Base-by-base conservation (phyloP, 53 echinoderm and acorn worm species). In the Echinometra lucunter region DNA sequence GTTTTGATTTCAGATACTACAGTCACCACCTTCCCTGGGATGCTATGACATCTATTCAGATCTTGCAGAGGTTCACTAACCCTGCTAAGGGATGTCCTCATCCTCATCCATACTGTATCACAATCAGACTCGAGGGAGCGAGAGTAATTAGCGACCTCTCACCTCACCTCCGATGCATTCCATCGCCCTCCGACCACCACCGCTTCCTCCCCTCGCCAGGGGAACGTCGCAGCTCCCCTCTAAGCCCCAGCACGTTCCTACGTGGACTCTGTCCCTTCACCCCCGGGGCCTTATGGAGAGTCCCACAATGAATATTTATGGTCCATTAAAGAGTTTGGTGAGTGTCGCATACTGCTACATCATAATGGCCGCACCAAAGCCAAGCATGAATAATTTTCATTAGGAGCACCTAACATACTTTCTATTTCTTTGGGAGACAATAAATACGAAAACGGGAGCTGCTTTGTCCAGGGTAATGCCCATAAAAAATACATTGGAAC, bases 311-410 rank as follows among this genome's bases (percentile, higher is more conserved):
- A 78, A 78, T 78, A 78, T 78, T 78, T 78, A 78, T 78, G 42
- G 78, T 35, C 78, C 78, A 78, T 78, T 78, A 78, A 78, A 78
- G 78, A 78, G 78, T 78, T 42, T 78, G 78, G 21, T 40, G 78
- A 78, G 78, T 38, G 16, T 72, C 72, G 13, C 72, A 78, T 78
- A 40, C 78, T 23, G 23, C 78, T 42, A 78, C 78, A 78, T 78
- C 78, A 78, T 78, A 78, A 78, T 78, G 42, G 78, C 78, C 8
- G 18, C 1, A 6, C 78, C 8, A 78, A 78, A 42, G 7, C 42
- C 78, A 78, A 42, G 78, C 78, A 78, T 78, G 78, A 78, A 78
- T 78, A 78, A 78, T 78, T 34, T 78, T 78, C 78, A 42, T 42
- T 78, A 78, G 37, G 28, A 78, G 38, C 37, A 40, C 21, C 7